Conservation (phyloP, 2,113 vertebrate genomes). For the Thinocorus orbignyianus region DNA sequence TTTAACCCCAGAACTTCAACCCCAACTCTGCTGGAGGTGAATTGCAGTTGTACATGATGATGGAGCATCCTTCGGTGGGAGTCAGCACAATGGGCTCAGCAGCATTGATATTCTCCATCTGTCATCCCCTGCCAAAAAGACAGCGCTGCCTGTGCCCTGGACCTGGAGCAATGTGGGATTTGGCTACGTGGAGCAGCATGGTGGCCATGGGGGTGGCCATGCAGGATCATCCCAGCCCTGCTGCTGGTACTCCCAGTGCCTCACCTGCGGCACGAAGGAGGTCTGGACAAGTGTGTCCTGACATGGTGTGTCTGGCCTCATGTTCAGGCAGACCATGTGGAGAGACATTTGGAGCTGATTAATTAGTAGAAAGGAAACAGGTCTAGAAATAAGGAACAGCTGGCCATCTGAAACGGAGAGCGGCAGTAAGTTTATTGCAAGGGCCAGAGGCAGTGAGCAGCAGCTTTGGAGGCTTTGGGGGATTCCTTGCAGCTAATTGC, state of each 20-base stretch:
- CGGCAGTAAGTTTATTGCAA: background rate
- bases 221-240: background rate
- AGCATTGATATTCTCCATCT: fast-evolving
- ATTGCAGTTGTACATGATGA: background rate
- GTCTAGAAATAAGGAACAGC: constrained; percentile 48
- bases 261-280: fast-evolving
- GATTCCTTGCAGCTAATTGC: constrained; percentile 9
- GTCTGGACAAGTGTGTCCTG: background rate
- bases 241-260: background rate
- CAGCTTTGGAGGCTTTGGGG: background rate
- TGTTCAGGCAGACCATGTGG: background rate
- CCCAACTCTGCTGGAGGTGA: background rate
- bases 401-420: background rate
- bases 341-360: constrained; percentile 56
- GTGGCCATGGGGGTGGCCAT: background rate
- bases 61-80: background rate
- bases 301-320: background rate
- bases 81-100: background rate
- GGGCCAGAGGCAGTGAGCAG: background rate
- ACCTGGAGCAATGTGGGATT: fast-evolving
- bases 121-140: background rate
- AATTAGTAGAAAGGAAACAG: constrained; percentile 43
- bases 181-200: background rate
- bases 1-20: background rate
- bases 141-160: background rate